Evolutionary conservation across 2,888 invertebrate species (phyloP).

Genomic region (Athetis lepigone): DNA sequence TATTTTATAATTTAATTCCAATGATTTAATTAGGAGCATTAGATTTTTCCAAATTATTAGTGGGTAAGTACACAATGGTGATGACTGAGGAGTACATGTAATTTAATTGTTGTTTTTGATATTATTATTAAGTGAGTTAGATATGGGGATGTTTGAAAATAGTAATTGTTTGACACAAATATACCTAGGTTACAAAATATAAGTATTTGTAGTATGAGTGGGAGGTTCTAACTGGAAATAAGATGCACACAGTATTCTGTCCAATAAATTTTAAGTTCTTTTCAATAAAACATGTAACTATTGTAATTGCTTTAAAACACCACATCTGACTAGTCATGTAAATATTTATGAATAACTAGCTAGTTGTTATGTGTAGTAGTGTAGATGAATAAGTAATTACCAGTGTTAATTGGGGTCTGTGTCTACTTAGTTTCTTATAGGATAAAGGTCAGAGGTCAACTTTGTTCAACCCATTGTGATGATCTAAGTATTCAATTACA

Average conservation of each 20-base stretch:
- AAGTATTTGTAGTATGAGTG: slow-evolving; percentile 16
- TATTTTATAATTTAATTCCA: slow-evolving; percentile 7
- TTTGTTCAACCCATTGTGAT: slow-evolving; percentile 53
- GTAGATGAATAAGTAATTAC: slow-evolving; percentile 52
- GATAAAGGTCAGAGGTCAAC: slow-evolving; percentile 59
- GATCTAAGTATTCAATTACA: slow-evolving; percentile 58
- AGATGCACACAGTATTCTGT: slow-evolving; percentile 55
- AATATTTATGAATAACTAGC: slow-evolving; percentile 59
- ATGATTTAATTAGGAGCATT: slow-evolving; percentile 4
- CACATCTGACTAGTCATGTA: slow-evolving; percentile 73
- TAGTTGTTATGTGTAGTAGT: slow-evolving; percentile 58
- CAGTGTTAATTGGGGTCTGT: slow-evolving; percentile 53
- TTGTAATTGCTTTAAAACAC: slow-evolving; percentile 61
- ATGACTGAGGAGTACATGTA: slow-evolving; percentile 42
- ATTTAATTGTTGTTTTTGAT: slow-evolving; percentile 24
- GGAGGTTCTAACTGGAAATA: slow-evolving; percentile 18
- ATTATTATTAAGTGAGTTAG: slow-evolving; percentile 8
- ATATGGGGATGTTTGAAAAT: slow-evolving; percentile 17
- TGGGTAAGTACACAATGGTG: background rate
- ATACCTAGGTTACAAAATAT: slow-evolving; percentile 24
- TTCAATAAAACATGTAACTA: slow-evolving; percentile 33
- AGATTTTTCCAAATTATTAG: slow-evolving; percentile 10
- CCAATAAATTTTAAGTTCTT: slow-evolving; percentile 58
- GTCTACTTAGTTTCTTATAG: slow-evolving; percentile 53
- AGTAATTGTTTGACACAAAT: slow-evolving; percentile 8